Evolutionary conservation across 2,113 vertebrate genomes (phyloP).

Genomic region (Tyto alba): DNA sequence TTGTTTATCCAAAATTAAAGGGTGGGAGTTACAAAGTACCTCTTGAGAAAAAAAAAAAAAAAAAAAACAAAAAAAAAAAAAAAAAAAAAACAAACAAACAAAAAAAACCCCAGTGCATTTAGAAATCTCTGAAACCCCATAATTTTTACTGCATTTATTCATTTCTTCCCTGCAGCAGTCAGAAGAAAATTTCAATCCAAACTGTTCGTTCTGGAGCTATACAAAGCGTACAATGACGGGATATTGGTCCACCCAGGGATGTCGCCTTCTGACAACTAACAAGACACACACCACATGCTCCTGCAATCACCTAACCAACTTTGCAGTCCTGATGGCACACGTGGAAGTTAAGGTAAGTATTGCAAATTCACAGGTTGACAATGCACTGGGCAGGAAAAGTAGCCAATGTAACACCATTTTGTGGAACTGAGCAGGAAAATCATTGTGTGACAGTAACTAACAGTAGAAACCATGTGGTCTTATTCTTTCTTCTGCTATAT

Average conservation of each 20-base stretch:
- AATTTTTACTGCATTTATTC: slow-evolving; percentile 52
- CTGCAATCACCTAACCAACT: slow-evolving; percentile 97
- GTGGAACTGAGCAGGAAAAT: background rate
- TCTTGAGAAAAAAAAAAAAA: background rate
- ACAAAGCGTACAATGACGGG: slow-evolving; percentile 93
- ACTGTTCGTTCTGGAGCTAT: slow-evolving; percentile 99
- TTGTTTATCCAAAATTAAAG: slow-evolving; percentile 7
- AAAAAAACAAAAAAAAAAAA: background rate
- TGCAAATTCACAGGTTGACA: background rate
- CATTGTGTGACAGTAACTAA: background rate
- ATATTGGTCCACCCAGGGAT: slow-evolving; percentile 97
- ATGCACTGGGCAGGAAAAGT: background rate
- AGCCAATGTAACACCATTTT: background rate
- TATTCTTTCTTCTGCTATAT: background rate
- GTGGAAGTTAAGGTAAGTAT: slow-evolving; percentile 92
- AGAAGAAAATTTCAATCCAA: slow-evolving; percentile 98
- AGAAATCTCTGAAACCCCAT: slow-evolving; percentile 3
- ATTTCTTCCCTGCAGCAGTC: slow-evolving; percentile 81
- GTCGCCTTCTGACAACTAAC: slow-evolving; percentile 89
- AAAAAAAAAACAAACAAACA: background rate
- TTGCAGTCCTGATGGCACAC: slow-evolving; percentile 98
- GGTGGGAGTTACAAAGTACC: background rate
- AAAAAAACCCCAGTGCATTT: too few relatives aligned
- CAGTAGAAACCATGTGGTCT: background rate
- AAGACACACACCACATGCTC: slow-evolving; percentile 94